These are phyloP conservation scores for Agonopterix arenella DNA, from an alignment of 2,888 invertebrate genomes.

Conservation along the genomic window DNA sequence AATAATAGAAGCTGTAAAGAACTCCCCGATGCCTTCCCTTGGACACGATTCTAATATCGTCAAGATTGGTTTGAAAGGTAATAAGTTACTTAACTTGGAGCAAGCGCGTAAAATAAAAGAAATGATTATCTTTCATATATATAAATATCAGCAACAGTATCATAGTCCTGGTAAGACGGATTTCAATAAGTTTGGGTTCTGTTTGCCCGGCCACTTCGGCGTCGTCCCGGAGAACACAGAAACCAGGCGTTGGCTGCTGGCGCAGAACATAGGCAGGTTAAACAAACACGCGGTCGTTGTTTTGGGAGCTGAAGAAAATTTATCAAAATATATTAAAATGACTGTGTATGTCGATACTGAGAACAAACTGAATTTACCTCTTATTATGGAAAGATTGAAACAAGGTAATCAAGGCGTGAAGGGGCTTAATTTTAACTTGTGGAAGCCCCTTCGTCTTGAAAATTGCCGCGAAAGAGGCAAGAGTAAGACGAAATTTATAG, in stretches of 20 bases:
- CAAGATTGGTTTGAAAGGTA: slow-evolving; percentile 45
- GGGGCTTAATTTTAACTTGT: slow-evolving; percentile 46
- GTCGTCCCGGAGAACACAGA: slow-evolving; percentile 51
- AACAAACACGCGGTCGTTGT: slow-evolving; percentile 34
- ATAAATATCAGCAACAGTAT: slow-evolving; percentile 38
- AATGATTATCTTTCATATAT: slow-evolving; percentile 44
- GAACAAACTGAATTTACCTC: slow-evolving; percentile 12
- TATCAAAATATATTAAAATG: slow-evolving; percentile 40
- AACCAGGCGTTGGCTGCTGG: slow-evolving; percentile 45
- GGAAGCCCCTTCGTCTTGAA: slow-evolving; percentile 33
- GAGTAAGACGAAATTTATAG: background rate
- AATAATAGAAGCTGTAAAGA: slow-evolving; percentile 25
- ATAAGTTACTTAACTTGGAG: slow-evolving; percentile 30
- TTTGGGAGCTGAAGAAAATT: slow-evolving; percentile 34
- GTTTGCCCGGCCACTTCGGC: slow-evolving; percentile 45
- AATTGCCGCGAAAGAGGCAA: background rate
- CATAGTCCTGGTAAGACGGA: slow-evolving; percentile 39
- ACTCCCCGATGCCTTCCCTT: slow-evolving; percentile 43
- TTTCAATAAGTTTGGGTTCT: slow-evolving; percentile 52
- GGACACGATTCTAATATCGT: slow-evolving; percentile 32
- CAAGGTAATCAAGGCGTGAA: slow-evolving; percentile 48
- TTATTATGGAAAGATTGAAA: slow-evolving; percentile 36
- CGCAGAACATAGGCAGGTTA: slow-evolving; percentile 41
- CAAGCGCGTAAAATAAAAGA: slow-evolving; percentile 56
- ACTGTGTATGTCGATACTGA: slow-evolving; percentile 21